Evolutionary conservation across 2,113 vertebrate species (phyloP).

Genomic region (Verasper variegatus): DNA sequence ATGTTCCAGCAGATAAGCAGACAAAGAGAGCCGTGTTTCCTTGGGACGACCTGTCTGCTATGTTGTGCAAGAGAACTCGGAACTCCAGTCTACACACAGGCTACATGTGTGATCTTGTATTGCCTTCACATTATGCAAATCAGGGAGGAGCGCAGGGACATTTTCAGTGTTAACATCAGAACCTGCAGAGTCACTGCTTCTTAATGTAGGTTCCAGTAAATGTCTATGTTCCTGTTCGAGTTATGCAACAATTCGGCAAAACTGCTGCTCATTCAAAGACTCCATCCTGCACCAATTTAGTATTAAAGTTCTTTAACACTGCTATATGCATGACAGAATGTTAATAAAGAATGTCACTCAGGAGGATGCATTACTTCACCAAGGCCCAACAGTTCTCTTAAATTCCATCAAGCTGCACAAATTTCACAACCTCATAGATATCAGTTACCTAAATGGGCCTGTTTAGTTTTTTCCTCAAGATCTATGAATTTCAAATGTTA

Average conservation of each 20-base stretch:
- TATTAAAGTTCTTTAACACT: no score
- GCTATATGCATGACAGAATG: no score
- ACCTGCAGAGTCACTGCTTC: background rate
- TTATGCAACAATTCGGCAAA: background rate
- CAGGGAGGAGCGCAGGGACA: conserved; percentile 13
- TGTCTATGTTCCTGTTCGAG: no score
- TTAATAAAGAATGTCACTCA: no score
- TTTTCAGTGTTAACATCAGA: conserved; percentile 17
- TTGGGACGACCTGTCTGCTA: background rate
- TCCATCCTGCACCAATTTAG: background rate
- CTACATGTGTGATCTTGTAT: conserved; percentile 22
- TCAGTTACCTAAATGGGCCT: no score
- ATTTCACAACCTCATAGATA: no score
- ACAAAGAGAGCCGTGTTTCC: conserved; percentile 2
- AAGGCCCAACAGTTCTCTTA: no score
- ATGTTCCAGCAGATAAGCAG: conserved; percentile 16
- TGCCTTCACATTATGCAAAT: conserved; percentile 28
- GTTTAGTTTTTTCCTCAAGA: no score
- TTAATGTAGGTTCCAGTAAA: background rate
- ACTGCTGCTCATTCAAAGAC: background rate
- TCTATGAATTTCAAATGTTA: no score
- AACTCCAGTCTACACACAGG: background rate
- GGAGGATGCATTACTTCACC: no score
- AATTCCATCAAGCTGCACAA: no score
- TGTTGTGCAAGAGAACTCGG: background rate